Base-by-base conservation (phyloP, 2,113 vertebrate genomes). In the Strix aluco region DNA sequence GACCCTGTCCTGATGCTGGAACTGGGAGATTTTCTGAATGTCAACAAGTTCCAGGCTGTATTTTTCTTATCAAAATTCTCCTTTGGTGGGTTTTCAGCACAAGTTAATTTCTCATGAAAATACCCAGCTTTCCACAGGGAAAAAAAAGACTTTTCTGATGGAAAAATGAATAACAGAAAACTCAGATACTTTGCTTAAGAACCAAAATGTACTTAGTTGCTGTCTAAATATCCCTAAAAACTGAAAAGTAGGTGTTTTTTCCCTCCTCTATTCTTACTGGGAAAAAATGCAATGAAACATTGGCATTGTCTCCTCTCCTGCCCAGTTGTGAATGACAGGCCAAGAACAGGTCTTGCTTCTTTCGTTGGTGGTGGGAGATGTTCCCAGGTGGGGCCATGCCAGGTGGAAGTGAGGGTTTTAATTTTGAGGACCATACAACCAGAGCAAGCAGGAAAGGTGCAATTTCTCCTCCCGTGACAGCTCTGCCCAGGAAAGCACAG, bases 331-430 rank as follows among this genome's bases (percentile, higher is more conserved):
- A 67, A 12, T 26, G 22, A 59, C 3, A 10, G 61, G 15, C 38
- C 1, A 3, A 80, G 72, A 13, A n/a, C 30, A 63, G 17, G 18
- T 26, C 57, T 36, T 70, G 29, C 22, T 26, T 29, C 29, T 26
- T 46, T 51, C 11, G 27, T n/a, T 66, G 67, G 23, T 2, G 1
- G 4, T 22, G 46, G 55, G 40, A 66, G 61, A 40, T 0, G 1
- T 26, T 86, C 29, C 16, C 55, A 46, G n/a, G 65, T 75, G 62
- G 38, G 38, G 40, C 14, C 12, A 6, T 30, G 29, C 42, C 46
- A 40, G 10, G 11, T 47, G 40, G 66, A 71, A 82, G 10, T 12
- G 34, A 84, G 9, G 29, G 4, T 34, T 72, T 75, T 47, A 5
- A 46, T 42, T 71, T 19, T 34, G 40, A 63, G 23, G 30, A 23